Percentiles rank a stretch among this genome's conserved stretches.
Evolutionary conservation across 1,140 invertebrate species (phyloP).

Genomic region (Scylla paramamosain): DNA sequence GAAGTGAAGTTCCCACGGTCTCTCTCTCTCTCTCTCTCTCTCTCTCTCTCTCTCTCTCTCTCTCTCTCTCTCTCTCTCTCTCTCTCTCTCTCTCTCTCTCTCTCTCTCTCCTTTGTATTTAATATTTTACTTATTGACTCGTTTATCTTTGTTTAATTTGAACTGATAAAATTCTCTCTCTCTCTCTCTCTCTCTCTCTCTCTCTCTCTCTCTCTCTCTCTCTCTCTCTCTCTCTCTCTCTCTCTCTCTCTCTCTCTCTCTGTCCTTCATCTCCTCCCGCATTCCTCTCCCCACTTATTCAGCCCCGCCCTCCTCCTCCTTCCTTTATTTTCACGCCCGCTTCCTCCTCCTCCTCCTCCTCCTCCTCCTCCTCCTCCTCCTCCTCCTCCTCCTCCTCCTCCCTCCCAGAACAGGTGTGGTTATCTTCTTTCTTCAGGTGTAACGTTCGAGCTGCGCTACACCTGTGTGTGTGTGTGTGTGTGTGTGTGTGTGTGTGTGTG

Average conservation of each 20-base stretch:
- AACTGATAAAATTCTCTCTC: background rate
- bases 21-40: slow-evolving; percentile 20
- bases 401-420: background rate
- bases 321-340: background rate
- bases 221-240: background rate
- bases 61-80: background rate
- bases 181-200: slow-evolving; percentile 20
- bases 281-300: background rate
- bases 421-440: background rate
- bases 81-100: background rate
- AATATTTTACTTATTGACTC: background rate
- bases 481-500: too few species aligned
- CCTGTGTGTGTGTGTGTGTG: too few species aligned
- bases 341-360: background rate
- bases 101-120: background rate
- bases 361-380: background rate
- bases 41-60: slow-evolving; percentile 20
- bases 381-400: background rate
- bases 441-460: too few species aligned
- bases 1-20: background rate
- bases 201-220: background rate
- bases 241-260: background rate
- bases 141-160: too few species aligned
- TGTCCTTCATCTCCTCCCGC: background rate
- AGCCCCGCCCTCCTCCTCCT: background rate